Conservation (phyloP, 2,888 invertebrate species). For the Drosophila sordidula region DNA sequence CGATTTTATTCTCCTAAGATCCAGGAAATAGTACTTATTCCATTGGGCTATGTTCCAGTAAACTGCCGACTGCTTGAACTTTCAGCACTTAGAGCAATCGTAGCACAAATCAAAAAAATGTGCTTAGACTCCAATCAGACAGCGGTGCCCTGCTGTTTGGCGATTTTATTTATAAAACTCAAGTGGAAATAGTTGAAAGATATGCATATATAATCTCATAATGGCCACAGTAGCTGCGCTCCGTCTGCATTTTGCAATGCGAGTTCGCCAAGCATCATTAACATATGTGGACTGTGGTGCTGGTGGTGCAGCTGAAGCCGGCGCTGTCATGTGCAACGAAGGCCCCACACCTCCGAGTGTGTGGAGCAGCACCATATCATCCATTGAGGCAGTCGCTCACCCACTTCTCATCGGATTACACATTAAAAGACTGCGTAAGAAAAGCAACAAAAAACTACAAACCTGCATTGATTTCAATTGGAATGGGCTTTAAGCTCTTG, state of each 20-base stretch:
- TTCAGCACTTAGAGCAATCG: slow-evolving; percentile 26
- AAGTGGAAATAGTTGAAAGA: slow-evolving; percentile 59
- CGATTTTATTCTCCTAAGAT: neutral
- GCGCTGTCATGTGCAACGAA: slow-evolving; percentile 43
- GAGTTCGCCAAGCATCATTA: slow-evolving; percentile 57
- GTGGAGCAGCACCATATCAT: slow-evolving; percentile 15
- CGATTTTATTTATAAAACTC: slow-evolving; percentile 60
- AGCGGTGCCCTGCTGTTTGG: slow-evolving; percentile 48
- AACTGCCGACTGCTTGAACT: slow-evolving; percentile 56
- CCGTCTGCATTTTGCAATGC: slow-evolving; percentile 44
- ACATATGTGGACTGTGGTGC: slow-evolving; percentile 30
- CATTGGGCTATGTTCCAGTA: slow-evolving; percentile 45
- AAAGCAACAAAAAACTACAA: neutral
- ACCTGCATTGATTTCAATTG: slow-evolving; percentile 67
- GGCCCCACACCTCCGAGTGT: slow-evolving; percentile 9
- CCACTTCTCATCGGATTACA: slow-evolving; percentile 68
- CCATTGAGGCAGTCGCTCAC: slow-evolving; percentile 61
- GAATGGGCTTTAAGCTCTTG: slow-evolving; percentile 32
- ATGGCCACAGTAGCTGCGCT: slow-evolving; percentile 23
- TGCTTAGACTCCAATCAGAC: slow-evolving; percentile 34
- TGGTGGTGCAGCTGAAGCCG: slow-evolving; percentile 15
- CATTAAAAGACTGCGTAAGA: slow-evolving; percentile 47
- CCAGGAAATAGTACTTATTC: neutral
- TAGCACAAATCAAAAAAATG: slow-evolving; percentile 39
- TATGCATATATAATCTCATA: slow-evolving; percentile 33